phyloP scores from a whole-genome alignment of 2,888 invertebrate genomes.

The Tetranychus truncatus region DNA sequence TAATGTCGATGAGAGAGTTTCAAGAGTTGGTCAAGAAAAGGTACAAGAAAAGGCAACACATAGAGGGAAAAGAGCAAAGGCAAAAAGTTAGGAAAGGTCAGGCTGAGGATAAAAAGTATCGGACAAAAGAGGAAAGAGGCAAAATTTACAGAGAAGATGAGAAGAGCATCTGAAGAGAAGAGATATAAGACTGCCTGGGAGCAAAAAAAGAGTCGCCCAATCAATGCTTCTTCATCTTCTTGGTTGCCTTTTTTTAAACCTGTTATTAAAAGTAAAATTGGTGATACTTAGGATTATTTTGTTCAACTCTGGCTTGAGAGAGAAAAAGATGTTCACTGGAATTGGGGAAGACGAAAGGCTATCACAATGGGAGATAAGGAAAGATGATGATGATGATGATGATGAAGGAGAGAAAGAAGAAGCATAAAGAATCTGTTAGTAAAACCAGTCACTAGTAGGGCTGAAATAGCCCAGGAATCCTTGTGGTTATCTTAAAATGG shows the following conservation, averaged over 20 bases:
- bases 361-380: background rate
- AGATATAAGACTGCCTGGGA: background rate
- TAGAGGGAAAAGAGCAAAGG: background rate
- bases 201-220: background rate
- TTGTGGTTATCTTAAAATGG: background rate
- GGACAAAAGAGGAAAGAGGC: background rate
- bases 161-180: conserved; percentile 2
- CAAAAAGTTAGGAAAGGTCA: background rate
- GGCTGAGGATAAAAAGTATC: background rate
- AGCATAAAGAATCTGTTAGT: background rate
- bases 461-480: background rate
- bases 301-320: background rate
- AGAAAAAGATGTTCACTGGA: background rate
- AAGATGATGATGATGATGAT: background rate
- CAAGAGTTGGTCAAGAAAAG: too few species aligned
- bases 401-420: background rate
- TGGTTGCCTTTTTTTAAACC: background rate
- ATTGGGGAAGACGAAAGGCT: conserved; percentile 3
- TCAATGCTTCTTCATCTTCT: conserved; percentile 2
- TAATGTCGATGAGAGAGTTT: background rate
- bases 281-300: background rate
- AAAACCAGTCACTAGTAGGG: background rate
- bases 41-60: too few species aligned
- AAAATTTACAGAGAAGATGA: background rate
- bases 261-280: background rate